A percentile compares a stretch with the other conserved stretches of the same genome.
Evolutionary conservation across 2,113 vertebrate species (phyloP).

Genomic region (Arvicanthis niloticus): DNA sequence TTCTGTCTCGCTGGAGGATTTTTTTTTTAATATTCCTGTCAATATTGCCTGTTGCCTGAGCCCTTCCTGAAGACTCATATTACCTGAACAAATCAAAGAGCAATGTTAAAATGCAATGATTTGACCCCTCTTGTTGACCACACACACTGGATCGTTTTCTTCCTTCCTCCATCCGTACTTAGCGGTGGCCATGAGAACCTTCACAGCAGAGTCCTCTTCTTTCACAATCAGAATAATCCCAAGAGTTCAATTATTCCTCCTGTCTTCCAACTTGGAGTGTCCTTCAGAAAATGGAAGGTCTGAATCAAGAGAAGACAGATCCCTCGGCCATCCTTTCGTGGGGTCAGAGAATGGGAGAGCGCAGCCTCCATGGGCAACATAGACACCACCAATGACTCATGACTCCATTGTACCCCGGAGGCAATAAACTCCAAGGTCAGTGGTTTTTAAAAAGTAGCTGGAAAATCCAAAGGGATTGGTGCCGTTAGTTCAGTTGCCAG

Average conservation of each 20-base stretch:
- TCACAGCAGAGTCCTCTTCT: not conserved
- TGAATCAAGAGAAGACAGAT: not conserved
- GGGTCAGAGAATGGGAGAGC: not conserved
- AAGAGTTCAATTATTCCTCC: not conserved
- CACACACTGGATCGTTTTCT: not conserved
- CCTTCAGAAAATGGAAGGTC: not conserved
- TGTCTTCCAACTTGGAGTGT: not conserved
- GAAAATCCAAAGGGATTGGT: not conserved
- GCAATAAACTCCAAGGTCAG: constrained; percentile 44
- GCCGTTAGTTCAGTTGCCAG: not conserved
- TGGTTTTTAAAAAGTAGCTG: constrained; percentile 34
- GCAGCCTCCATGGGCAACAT: not conserved
- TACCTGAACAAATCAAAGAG: not conserved
- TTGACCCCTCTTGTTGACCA: not conserved
- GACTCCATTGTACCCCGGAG: not conserved
- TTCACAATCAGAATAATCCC: not conserved
- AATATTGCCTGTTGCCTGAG: not conserved
- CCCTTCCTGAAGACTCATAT: not conserved
- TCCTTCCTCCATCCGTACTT: not conserved
- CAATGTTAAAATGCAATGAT: not conserved
- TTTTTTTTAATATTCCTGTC: not conserved
- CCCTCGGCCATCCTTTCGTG: not conserved
- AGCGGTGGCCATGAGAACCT: not conserved
- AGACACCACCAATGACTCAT: accelerated
- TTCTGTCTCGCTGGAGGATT: not conserved